Conservation (phyloP, 2,888 invertebrate genomes). For the Leistus spinibarbis region DNA sequence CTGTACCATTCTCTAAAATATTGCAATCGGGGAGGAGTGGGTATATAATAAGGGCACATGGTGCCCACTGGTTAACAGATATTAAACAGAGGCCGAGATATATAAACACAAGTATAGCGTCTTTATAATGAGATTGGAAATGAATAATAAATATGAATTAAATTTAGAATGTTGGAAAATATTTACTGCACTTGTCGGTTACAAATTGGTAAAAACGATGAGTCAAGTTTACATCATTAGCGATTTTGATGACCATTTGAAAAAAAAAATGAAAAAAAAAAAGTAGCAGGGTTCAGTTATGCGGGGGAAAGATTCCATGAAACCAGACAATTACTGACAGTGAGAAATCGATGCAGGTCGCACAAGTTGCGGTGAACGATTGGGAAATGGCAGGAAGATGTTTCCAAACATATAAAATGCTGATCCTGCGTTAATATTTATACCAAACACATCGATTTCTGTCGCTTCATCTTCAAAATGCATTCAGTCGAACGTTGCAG, state of each 20-base stretch:
- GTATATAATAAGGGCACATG: too few species aligned
- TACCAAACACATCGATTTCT: conserved; percentile 51
- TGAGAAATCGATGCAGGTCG: conserved; percentile 7
- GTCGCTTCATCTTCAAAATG: conserved; percentile 36
- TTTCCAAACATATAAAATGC: conserved; percentile 54
- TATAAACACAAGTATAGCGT: too few species aligned
- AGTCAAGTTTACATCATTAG: conserved; percentile 52
- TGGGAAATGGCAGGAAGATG: conserved; percentile 47
- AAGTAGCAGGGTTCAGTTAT: conserved; percentile 45
- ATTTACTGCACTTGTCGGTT: conserved; percentile 10
- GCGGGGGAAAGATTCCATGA: conserved; percentile 44
- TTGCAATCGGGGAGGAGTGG: too few species aligned
- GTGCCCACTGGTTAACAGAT: too few species aligned
- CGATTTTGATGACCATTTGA: conserved; percentile 50
- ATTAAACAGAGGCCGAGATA: too few species aligned
- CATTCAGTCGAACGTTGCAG: conserved; percentile 36
- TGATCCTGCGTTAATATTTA: conserved; percentile 55
- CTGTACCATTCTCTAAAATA: too few species aligned
- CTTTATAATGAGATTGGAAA: too few species aligned
- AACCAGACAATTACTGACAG: conserved; percentile 42
- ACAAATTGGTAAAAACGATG: conserved; percentile 45
- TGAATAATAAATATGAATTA: neutral
- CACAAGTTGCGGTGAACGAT: conserved; percentile 2
- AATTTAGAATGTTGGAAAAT: neutral
- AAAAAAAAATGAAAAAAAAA: too few species aligned